Evolutionary conservation across 2,888 invertebrate genomes (phyloP), one percentile per base, ranked within the genome.

Genomic region (Torymus auratus): DNA sequence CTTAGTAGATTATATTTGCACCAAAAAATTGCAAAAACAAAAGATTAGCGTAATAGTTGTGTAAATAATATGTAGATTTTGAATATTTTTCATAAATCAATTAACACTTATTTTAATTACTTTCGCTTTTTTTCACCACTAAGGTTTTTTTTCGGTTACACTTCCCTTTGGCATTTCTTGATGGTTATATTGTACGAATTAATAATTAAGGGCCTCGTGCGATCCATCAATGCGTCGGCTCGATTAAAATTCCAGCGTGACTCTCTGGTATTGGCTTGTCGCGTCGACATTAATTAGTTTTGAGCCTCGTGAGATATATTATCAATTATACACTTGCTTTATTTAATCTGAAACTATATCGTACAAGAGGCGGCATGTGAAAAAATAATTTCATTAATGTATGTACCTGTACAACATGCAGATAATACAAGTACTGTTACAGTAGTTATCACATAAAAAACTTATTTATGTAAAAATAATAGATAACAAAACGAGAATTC

Each of bases 171-270:
- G 13, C 28, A 28, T n/a, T 28, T 28, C 28, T 28, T 28, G 28
- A 28, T 55, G 68, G 5, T 65, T 68, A 14, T 10, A 67, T 50
- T 60, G 60, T 60, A 14, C 67, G 14, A 70, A 70, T 70, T 70
- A 20, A 20, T 70, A 60, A 60, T 70, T 50, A 41, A 70, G 50
- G 14, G 15, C 55, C 28, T 50, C 28, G 58, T 52, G 23, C 41
- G 15, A 58, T 72, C 52, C 52, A 23, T 61, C 52, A 23, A n/a
- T 23, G 61, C 52, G 61, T 61, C 53, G 14, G n/a, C 23, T 72
- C 53, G 71, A 72, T 72, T 72, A 72, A 72, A 72, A 61, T 72
- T 72, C 53, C 20, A 5, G 23, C n/a, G 52, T 23, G 20, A 50
- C n/a, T 41, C 58, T 71, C 28, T 60, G 58, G 14, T 60, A 64